Base-by-base conservation (phyloP, 1,140 invertebrate genomes). In the Drosophila tsacasi region DNA sequence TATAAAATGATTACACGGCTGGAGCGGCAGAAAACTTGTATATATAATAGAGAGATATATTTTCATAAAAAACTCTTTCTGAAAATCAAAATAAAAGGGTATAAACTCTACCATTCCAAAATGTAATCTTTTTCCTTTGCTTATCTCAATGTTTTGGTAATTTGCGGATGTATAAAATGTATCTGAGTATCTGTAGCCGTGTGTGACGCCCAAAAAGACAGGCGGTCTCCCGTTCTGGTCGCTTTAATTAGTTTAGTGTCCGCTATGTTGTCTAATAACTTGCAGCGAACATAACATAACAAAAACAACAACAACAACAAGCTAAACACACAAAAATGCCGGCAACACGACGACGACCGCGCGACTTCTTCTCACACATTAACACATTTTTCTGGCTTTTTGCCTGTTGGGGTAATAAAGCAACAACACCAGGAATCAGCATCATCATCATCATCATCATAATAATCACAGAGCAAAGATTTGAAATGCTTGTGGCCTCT, bases 191-290 rank as follows among this genome's bases (percentile, higher is more conserved):
- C 44, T 66, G 44, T 62, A 67, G 74, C 58, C 64, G 40, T 40
- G 25, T 67, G 60, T 63, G 54, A 68, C 62, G 57, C 65, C 71
- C 50, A 35, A 55, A 64, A 72, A 82, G 69, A 69, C 67, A 60
- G 49, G 73, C 73, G 77, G 74, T 80, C 66, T 72, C 54, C n/a
- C 39, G 74, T 50, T 65, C 73, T 49, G 73, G 75, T 49, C 66
- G 77, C 73, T 89, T 90, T 90, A 89, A 89, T 90, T 90, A 89
- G 84, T 89, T 89, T 76, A 57, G 61, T 79, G 79, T 60, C 84
- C 84, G 84, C 84, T 87, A 87, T 66, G 54, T 63, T 74, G 79
- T 74, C 62, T 65, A 69, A 76, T 60, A 71, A 79, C 64, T 61
- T 67, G 68, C 62, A 55, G 69, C 66, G 21, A 60, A 83, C 64